Evolutionary conservation across 1,140 invertebrate species (phyloP).

Genomic region (Diorhabda carinulata): DNA sequence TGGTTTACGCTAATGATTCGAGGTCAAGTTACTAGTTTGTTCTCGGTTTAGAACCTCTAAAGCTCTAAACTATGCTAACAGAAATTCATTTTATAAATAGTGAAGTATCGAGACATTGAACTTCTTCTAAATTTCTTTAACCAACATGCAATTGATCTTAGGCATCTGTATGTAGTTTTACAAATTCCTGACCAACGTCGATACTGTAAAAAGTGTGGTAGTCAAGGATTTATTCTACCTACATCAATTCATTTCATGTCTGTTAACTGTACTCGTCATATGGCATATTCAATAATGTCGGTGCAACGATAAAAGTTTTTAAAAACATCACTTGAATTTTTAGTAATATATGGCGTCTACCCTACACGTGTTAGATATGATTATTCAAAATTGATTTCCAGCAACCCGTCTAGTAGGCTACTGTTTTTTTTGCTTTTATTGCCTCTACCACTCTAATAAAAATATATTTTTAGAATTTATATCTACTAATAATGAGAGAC

Average conservation of each 20-base stretch:
- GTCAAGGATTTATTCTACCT: background rate
- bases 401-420: background rate
- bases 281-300: background rate
- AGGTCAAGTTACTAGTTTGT: no score
- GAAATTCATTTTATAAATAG: no score
- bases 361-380: constrained; percentile 2
- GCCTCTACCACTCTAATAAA: background rate
- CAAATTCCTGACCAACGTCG: background rate
- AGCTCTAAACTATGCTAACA: no score
- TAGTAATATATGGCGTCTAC: constrained; percentile 2
- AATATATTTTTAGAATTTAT: constrained; percentile 3
- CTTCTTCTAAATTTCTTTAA: no score
- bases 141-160: no score
- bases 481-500: background rate
- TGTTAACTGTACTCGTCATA: background rate
- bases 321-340: background rate
- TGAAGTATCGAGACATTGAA: no score
- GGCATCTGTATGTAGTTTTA: no score
- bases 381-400: constrained; percentile 3
- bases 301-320: background rate
- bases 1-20: no score
- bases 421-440: background rate
- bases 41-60: no score
- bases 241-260: background rate
- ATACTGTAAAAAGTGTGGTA: no score